Percentiles rank a stretch among this genome's conserved stretches.
Conservation (phyloP, 2,888 invertebrate species). For the Ennomos erosarius region DNA sequence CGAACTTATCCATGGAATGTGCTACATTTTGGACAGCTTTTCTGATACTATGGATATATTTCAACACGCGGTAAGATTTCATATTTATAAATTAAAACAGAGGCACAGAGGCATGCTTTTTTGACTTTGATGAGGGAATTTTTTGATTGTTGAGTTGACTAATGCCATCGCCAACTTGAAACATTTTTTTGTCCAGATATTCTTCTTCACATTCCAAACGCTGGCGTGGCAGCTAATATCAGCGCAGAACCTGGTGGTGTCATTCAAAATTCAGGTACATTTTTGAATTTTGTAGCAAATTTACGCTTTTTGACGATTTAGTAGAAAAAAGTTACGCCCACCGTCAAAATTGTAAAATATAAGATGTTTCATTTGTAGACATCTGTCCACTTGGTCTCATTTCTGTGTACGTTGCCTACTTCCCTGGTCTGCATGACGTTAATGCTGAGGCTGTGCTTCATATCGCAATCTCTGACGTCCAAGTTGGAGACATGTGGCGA, state of each 20-base stretch:
- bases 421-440: conserved; percentile 40
- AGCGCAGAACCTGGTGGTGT: conserved; percentile 57
- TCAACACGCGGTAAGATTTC: conserved; percentile 55
- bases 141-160: no score
- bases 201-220: conserved; percentile 55
- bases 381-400: conserved; percentile 37
- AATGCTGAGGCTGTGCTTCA: conserved; percentile 47
- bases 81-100: neutral
- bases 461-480: conserved; percentile 47
- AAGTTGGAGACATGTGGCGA: conserved; percentile 51
- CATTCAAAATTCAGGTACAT: conserved; percentile 57
- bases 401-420: conserved; percentile 42
- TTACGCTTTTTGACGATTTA: neutral
- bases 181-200: conserved; percentile 49
- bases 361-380: conserved; percentile 40
- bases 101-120: no score
- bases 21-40: conserved; percentile 52
- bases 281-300: no score
- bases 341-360: no score
- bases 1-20: conserved; percentile 47
- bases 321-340: neutral
- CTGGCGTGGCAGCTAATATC: conserved; percentile 55
- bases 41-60: conserved; percentile 55
- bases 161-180: no score
- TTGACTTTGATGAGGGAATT: no score